phyloP scores from a whole-genome alignment of 2,797 vertebrate genomes.

The Iguana delicatissima region DNA sequence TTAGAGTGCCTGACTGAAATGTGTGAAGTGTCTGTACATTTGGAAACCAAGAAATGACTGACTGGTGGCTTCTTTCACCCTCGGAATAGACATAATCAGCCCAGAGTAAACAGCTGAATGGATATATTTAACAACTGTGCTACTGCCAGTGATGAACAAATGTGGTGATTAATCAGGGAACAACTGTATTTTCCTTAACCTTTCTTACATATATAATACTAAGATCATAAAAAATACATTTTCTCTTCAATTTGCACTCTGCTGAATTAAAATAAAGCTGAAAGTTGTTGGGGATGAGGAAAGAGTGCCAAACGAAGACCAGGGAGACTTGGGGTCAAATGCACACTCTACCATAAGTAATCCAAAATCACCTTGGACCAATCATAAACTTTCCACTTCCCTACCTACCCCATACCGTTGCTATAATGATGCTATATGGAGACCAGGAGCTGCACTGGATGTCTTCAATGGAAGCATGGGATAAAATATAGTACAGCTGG shows the following conservation, averaged over 20 bases:
- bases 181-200: neutral
- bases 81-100: neutral
- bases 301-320: neutral
- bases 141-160: constrained; percentile 17
- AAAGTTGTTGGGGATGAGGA: neutral
- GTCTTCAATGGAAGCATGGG: neutral
- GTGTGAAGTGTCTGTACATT: neutral
- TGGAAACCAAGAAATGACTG: neutral
- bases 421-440: too few species aligned
- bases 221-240: neutral
- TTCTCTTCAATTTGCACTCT: neutral
- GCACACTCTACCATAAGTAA: neutral
- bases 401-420: neutral
- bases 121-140: neutral
- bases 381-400: neutral
- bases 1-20: neutral
- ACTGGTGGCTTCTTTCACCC: neutral
- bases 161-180: neutral
- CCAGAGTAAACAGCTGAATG: neutral
- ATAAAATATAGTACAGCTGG: neutral
- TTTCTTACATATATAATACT: neutral
- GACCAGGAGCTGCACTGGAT: neutral
- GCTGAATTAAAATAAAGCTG: neutral
- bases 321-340: neutral
- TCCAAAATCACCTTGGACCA: neutral